Evolutionary conservation across 35 echinoderm and acorn worm genomes (phyloP).

Genomic region (Chiridota heheva): DNA sequence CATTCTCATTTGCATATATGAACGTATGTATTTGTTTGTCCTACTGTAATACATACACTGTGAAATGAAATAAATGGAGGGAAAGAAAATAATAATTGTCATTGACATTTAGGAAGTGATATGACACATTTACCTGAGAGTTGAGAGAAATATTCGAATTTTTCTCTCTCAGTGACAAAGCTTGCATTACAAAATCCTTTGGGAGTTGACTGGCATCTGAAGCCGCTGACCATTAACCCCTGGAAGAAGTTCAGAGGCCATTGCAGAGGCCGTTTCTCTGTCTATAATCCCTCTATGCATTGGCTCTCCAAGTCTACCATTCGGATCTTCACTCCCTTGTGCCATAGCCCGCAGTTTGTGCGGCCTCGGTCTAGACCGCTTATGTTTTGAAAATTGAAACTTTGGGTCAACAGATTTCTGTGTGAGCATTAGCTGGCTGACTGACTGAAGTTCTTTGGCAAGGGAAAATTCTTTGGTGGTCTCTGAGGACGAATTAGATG

Average conservation of each 20-base stretch:
- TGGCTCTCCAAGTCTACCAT: slow-evolving; percentile 46
- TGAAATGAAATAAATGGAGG: too few relatives aligned
- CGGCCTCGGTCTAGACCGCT: slow-evolving; percentile 5
- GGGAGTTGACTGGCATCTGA: slow-evolving; percentile 41
- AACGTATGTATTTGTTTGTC: too few relatives aligned
- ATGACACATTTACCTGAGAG: too few relatives aligned
- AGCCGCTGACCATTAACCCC: slow-evolving; percentile 78
- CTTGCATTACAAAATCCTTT: slow-evolving; percentile 49
- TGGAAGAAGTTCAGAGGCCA: slow-evolving; percentile 77
- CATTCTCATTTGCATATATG: too few relatives aligned
- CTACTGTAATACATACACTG: too few relatives aligned
- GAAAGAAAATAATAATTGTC: too few relatives aligned
- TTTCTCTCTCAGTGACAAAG: too few relatives aligned
- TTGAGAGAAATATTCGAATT: too few relatives aligned
- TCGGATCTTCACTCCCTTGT: slow-evolving; percentile 22
- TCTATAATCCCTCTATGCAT: slow-evolving; percentile 80
- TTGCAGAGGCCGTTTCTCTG: slow-evolving; percentile 68
- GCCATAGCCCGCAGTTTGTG: slow-evolving; percentile 24
- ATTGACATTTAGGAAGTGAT: too few relatives aligned
- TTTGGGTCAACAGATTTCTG: slow-evolving; percentile 38
- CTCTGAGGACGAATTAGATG: slow-evolving; percentile 3
- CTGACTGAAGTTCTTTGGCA: slow-evolving; percentile 40
- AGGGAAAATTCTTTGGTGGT: slow-evolving; percentile 53
- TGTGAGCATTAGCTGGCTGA: slow-evolving; percentile 48
- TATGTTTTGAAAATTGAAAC: slow-evolving; percentile 1